Percentiles rank a stretch among this genome's conserved stretches.
phyloP scores from a whole-genome alignment of 2,113 vertebrate species.

The Falco punctatus region DNA sequence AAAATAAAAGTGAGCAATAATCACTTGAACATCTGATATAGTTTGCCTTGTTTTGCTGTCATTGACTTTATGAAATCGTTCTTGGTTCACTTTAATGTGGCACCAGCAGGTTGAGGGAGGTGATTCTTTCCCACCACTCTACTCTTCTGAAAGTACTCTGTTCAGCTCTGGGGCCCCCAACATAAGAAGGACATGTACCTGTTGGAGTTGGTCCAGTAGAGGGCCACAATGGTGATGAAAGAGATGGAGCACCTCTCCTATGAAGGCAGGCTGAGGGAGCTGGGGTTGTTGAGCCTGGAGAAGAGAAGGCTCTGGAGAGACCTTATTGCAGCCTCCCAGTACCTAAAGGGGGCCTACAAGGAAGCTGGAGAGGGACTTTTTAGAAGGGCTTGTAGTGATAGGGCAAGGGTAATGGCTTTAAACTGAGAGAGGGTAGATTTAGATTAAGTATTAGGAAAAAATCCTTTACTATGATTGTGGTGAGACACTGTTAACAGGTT shows the following conservation, averaged over 20 bases:
- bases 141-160: too few relatives aligned
- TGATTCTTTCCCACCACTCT: not conserved
- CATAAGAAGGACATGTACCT: too few relatives aligned
- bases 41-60: not conserved
- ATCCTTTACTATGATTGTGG: not conserved
- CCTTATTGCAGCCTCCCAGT: not conserved
- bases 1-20: not conserved
- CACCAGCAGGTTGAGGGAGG: not conserved
- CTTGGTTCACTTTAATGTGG: not conserved
- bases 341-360: too few relatives aligned
- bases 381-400: not conserved
- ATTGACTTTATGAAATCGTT: not conserved
- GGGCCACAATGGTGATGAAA: too few relatives aligned
- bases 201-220: too few relatives aligned
- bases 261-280: too few relatives aligned
- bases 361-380: not conserved
- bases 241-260: too few relatives aligned
- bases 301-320: not conserved
- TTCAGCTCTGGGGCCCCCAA: too few relatives aligned
- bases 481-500: not conserved
- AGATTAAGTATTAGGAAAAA: not conserved
- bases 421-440: not conserved
- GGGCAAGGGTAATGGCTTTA: not conserved
- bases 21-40: not conserved
- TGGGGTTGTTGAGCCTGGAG: not conserved